A percentile compares a stretch with the other conserved stretches of the same genome.
phyloP scores from a whole-genome alignment of 2,888 invertebrate genomes.

The Fragum fragum region DNA sequence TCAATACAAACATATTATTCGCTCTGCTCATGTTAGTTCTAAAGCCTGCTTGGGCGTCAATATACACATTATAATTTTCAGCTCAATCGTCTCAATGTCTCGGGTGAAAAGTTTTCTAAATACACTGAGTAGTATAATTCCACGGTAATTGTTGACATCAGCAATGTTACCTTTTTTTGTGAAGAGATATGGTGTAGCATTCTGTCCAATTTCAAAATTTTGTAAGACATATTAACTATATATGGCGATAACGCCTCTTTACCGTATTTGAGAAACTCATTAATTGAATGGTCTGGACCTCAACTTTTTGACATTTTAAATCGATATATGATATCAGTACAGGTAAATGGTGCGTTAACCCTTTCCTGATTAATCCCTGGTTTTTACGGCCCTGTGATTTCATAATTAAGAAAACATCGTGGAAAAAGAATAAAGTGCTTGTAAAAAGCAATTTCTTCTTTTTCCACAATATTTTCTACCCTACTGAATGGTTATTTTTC shows the following conservation, averaged over 20 bases:
- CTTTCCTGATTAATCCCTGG: no score
- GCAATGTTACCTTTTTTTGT: conserved; percentile 30
- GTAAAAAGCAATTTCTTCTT: no score
- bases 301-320: background rate
- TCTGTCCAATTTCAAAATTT: conserved; percentile 13
- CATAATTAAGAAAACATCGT: no score
- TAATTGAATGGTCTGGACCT: background rate
- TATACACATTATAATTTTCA: conserved; percentile 5
- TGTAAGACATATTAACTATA: no score
- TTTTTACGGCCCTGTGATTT: no score
- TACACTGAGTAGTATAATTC: conserved; percentile 25
- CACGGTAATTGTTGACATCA: conserved; percentile 37
- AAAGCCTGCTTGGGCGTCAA: conserved; percentile 37
- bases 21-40: conserved; percentile 36
- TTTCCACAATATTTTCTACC: no score
- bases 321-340: conserved; percentile 3
- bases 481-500: no score
- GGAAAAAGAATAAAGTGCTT: no score
- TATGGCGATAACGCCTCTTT: no score
- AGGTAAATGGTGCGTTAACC: background rate
- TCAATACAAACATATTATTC: conserved; percentile 43
- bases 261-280: no score
- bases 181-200: conserved; percentile 6
- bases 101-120: conserved; percentile 36
- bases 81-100: conserved; percentile 29